A percentile compares a stretch with the other conserved stretches of the same genome.
Conservation (phyloP, 2,888 invertebrate species). For the Erynnis tages region DNA sequence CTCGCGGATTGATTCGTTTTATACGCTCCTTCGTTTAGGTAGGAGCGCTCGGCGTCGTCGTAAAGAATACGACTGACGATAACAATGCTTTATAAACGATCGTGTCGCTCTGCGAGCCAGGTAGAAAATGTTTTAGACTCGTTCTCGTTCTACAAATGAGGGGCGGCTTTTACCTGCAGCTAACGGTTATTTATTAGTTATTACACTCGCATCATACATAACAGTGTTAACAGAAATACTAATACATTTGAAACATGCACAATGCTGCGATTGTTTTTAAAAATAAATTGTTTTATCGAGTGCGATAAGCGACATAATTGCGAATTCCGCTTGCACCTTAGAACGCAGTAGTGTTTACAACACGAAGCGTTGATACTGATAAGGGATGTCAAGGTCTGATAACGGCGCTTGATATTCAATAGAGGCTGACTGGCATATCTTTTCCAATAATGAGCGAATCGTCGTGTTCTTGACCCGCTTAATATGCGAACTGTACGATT, state of each 20-base stretch:
- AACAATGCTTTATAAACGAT: not conserved
- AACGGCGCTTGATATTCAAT: conserved; percentile 14
- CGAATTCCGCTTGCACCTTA: conserved; percentile 18
- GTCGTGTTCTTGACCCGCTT: conserved; percentile 8
- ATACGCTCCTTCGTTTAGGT: not conserved
- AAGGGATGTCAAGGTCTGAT: conserved; percentile 26
- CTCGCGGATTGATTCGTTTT: conserved; percentile 15
- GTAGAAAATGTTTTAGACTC: not conserved
- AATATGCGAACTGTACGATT: not conserved
- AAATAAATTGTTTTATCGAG: no score
- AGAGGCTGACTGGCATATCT: conserved; percentile 13
- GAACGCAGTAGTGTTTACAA: conserved; percentile 15
- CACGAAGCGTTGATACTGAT: conserved; percentile 13
- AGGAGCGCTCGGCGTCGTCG: not conserved
- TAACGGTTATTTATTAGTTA: no score
- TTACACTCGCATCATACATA: no score
- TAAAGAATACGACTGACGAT: not conserved
- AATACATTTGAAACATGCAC: no score
- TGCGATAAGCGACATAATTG: not conserved
- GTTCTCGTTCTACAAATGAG: not conserved
- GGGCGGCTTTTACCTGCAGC: not conserved
- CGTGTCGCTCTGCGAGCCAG: not conserved
- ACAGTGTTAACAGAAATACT: no score
- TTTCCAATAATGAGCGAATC: not conserved
- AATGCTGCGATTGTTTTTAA: no score